Evolutionary conservation across 2,113 vertebrate species (phyloP).

Genomic region (Caloenas nicobarica): DNA sequence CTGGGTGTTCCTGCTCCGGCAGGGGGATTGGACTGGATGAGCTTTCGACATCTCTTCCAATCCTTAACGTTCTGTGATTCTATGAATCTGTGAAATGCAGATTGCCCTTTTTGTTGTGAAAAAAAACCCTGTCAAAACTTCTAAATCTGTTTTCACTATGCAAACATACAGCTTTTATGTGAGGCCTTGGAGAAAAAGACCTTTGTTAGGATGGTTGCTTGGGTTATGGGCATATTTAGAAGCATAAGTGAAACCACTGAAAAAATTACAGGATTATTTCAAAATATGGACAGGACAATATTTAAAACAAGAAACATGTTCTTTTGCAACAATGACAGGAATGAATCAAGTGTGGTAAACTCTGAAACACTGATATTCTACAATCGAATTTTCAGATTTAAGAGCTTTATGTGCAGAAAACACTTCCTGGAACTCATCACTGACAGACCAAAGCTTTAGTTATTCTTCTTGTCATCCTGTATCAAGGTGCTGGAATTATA

Average conservation of each 20-base stretch:
- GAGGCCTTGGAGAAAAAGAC: neutral
- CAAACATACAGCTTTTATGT: fast-evolving
- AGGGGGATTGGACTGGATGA: too few species aligned
- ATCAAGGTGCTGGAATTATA: neutral
- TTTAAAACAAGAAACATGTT: neutral
- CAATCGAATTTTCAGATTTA: neutral
- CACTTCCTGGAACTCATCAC: neutral
- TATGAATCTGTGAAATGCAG: too few species aligned
- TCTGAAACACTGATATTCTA: neutral
- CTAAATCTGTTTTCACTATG: neutral
- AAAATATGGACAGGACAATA: neutral
- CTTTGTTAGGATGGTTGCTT: neutral
- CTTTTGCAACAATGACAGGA: neutral
- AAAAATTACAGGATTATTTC: neutral
- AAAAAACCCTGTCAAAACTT: neutral
- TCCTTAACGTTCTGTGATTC: too few species aligned
- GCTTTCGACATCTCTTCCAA: too few species aligned
- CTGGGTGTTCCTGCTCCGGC: too few species aligned
- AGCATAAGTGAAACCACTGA: neutral
- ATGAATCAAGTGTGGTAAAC: neutral
- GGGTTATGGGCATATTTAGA: neutral
- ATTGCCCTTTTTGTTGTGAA: neutral
- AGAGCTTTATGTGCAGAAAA: neutral
- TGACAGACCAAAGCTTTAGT: neutral
- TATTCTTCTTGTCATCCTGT: neutral